phyloP scores from a whole-genome alignment of 2,888 invertebrate species.

The Cremastinae sp. region DNA sequence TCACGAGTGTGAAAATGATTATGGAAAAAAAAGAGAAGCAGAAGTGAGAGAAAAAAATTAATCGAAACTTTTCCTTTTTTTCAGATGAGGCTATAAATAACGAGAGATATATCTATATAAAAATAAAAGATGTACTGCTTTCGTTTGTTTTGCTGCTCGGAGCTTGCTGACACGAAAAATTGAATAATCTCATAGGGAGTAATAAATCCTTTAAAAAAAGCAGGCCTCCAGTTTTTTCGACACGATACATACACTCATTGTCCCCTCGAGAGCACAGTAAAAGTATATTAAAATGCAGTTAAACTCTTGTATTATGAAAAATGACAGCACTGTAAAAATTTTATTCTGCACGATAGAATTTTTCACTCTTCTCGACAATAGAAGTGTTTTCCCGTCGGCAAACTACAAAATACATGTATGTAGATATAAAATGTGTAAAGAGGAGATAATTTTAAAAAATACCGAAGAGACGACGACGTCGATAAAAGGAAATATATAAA shows the following conservation, averaged over 20 bases:
- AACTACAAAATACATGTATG: slow-evolving; percentile 25
- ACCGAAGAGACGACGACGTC: slow-evolving; percentile 14
- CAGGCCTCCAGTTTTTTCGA: no score
- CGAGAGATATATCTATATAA: no score
- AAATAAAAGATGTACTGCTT: slow-evolving; percentile 47
- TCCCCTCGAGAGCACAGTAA: no score
- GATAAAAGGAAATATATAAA: background rate
- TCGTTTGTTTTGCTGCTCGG: slow-evolving; percentile 7
- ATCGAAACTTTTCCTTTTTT: slow-evolving; percentile 26
- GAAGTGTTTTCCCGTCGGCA: slow-evolving; percentile 10
- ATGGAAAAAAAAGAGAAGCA: slow-evolving; percentile 1
- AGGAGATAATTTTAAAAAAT: slow-evolving; percentile 4
- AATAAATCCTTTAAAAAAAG: background rate
- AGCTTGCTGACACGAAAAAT: background rate
- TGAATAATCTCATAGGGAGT: background rate
- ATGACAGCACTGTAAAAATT: slow-evolving; percentile 39
- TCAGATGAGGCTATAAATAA: background rate
- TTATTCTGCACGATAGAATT: slow-evolving; percentile 51
- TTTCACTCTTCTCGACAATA: slow-evolving; percentile 17
- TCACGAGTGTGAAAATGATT: slow-evolving; percentile 17
- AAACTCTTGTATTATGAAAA: no score
- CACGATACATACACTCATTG: no score
- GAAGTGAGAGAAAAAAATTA: slow-evolving; percentile 8
- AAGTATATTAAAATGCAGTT: no score
- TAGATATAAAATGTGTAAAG: slow-evolving; percentile 19